Evolutionary conservation across 2,113 vertebrate species (phyloP).

Genomic region (Zapus hudsonius): DNA sequence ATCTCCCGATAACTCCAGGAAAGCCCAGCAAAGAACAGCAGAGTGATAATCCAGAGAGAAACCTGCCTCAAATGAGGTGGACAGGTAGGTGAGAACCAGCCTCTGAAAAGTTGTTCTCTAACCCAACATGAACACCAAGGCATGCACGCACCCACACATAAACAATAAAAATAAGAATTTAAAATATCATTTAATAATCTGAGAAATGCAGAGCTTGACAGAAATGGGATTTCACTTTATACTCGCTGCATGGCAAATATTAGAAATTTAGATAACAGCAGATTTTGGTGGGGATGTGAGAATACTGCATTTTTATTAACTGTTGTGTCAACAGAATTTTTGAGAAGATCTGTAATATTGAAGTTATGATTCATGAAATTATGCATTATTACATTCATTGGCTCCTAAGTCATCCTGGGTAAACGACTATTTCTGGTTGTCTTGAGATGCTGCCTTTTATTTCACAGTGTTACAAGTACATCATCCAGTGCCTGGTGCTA

Average conservation of each 20-base stretch:
- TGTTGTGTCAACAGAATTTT: background rate
- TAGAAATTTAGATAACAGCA: background rate
- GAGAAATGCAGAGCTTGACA: background rate
- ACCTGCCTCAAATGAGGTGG: too few relatives aligned
- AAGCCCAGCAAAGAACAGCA: too few relatives aligned
- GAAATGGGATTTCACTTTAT: background rate
- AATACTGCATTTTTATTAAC: background rate
- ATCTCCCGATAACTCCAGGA: too few relatives aligned
- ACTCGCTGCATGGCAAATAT: background rate
- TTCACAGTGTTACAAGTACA: constrained; percentile 89
- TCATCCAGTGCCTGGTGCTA: constrained; percentile 90
- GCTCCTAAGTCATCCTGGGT: background rate
- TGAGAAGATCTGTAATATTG: background rate
- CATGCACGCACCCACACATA: too few relatives aligned
- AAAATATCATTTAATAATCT: background rate
- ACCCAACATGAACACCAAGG: too few relatives aligned
- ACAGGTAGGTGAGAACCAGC: too few relatives aligned
- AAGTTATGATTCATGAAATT: background rate
- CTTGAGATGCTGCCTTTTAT: constrained; percentile 66
- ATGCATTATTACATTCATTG: background rate
- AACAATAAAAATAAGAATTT: too few relatives aligned
- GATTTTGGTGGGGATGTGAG: background rate
- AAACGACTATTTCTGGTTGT: background rate
- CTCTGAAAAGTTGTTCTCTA: too few relatives aligned
- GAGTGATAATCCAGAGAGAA: too few relatives aligned